Evolutionary conservation across 2,113 vertebrate species (phyloP).

Genomic region (Athene noctua): DNA sequence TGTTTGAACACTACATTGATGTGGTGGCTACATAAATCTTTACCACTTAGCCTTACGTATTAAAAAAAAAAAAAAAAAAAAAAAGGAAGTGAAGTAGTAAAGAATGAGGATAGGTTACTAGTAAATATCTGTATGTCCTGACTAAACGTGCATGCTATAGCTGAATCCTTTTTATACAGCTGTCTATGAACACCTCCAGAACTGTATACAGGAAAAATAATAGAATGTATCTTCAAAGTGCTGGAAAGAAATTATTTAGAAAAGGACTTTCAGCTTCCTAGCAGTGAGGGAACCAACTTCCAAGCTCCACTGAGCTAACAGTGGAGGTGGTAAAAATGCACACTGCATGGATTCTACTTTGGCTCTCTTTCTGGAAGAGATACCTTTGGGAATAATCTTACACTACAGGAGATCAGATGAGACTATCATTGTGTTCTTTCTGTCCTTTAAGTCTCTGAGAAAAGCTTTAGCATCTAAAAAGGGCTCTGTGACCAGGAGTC

Average conservation of each 20-base stretch:
- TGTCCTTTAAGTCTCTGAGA: neutral
- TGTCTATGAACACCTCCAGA: neutral
- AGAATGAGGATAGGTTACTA: neutral
- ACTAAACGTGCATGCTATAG: neutral
- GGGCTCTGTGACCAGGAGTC: neutral
- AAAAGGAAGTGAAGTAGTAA: neutral
- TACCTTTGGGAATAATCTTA: neutral
- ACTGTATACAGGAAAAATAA: neutral
- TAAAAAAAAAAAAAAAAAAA: neutral
- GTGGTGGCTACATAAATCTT: neutral
- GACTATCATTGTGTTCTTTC: neutral
- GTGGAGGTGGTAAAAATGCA: neutral
- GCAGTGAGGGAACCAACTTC: too few relatives aligned
- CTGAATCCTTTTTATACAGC: neutral
- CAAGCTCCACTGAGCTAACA: neutral
- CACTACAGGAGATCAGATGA: neutral
- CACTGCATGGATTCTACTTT: neutral
- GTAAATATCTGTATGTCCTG: neutral
- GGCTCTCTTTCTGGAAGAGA: neutral
- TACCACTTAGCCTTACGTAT: neutral
- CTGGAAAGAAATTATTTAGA: neutral
- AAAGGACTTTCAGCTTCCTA: neutral
- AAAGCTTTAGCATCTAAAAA: neutral
- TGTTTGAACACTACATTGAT: neutral
- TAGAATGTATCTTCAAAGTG: neutral